Percentiles rank a stretch among this genome's conserved stretches.
Evolutionary conservation across 2,888 invertebrate species (phyloP).

Genomic region (Ellobium chinense): DNA sequence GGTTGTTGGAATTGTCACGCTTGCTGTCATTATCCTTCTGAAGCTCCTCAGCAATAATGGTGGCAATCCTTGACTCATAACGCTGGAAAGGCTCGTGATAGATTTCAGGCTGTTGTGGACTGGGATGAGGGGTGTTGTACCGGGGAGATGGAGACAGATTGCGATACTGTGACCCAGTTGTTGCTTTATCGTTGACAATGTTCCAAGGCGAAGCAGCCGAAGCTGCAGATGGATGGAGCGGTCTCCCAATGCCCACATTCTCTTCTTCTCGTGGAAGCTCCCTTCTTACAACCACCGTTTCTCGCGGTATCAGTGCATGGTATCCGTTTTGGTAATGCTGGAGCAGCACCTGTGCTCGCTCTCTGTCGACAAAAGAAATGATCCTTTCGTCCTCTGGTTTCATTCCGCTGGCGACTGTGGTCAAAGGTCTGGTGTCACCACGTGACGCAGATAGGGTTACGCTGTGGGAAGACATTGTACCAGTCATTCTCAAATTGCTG

Average conservation of each 20-base stretch:
- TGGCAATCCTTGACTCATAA: constrained; percentile 36
- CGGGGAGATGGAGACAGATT: not conserved
- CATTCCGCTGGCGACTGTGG: not conserved
- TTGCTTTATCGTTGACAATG: not conserved
- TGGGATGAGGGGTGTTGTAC: not conserved
- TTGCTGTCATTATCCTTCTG: constrained; percentile 37
- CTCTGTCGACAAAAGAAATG: not conserved
- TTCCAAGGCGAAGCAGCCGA: not conserved
- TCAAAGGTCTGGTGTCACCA: not conserved
- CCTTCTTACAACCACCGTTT: not conserved
- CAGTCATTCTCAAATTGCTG: not conserved
- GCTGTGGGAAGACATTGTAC: not conserved
- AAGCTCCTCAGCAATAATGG: constrained; percentile 39
- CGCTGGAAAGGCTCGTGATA: not conserved
- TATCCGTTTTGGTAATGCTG: constrained; percentile 17
- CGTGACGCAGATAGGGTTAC: not conserved
- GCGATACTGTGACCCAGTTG: not conserved
- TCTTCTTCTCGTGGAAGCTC: not conserved
- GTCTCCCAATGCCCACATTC: not conserved
- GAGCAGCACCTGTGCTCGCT: not conserved
- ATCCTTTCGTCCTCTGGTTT: not conserved
- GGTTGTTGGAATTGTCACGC: not conserved
- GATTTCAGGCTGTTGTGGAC: not conserved
- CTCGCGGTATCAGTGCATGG: not conserved
- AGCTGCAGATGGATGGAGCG: not conserved